Evolutionary conservation across 2,113 vertebrate species (phyloP), one percentile per base, ranked within the genome.

Genomic region (Podarcis raffonei): DNA sequence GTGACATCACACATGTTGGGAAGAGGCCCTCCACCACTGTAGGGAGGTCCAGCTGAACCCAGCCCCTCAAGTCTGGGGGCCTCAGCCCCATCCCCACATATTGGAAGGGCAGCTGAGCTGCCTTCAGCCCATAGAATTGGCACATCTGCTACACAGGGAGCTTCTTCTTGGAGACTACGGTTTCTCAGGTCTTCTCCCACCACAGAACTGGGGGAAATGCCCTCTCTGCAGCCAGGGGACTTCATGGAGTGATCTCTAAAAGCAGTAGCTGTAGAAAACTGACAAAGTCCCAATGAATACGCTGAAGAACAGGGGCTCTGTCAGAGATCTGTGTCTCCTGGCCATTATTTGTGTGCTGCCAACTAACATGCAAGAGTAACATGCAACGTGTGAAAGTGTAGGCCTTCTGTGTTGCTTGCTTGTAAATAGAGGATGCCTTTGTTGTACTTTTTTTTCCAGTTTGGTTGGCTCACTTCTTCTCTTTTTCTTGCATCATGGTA

Each of bases 381-480:
- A 53, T 53, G 48, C 48, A 12, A 53, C 48, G 94, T 87, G 86
- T 75, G 20, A 88, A 92, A 89, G 88, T 92, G 90, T 82, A 90
- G 90, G 89, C 92, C 32, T 0, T 71, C 91, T 92, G 72, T 59
- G 93, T 76, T 71, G 77, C 89, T 96, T 90, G n/a, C 84, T 84
- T 91, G 91, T 90, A 94, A 94, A 90, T 92, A 79, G 92, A 86
- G 91, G 27, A 81, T 83, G 86, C 94, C 90, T 89, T 92, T 85
- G 76, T 93, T 85, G 53, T 93, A 91, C 93, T 69, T 93, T 95
- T 89, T 92, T 92, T 91, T 93, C 85, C 91, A 91, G 90, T 96
- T 95, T 93, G 90, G 91, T 95, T 92, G 92, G 95, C 92, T 93
- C 42, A 65, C 75, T 91, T 95, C 72, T 91, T 95, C 94, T 92